Conservation (phyloP, 1,140 invertebrate species). For the Orchesella cincta region DNA sequence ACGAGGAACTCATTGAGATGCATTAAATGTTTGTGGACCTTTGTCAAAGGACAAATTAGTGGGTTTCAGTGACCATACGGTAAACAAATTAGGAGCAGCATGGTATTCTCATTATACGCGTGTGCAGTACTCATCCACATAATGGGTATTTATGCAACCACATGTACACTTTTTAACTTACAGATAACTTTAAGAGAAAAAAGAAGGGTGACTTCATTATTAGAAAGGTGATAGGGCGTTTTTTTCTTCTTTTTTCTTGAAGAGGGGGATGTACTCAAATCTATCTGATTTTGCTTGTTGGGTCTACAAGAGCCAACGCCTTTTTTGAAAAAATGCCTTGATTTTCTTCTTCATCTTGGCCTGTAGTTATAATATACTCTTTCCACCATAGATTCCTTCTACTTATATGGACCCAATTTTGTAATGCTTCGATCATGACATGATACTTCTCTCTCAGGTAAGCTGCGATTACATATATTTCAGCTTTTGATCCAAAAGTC, state of each 20-base stretch:
- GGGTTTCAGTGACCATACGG: constrained; percentile 16
- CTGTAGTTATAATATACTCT: too few species aligned
- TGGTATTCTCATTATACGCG: neutral
- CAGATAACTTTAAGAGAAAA: neutral
- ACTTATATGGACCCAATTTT: too few species aligned
- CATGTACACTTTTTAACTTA: neutral
- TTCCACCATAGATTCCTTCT: too few species aligned
- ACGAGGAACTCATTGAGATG: constrained; percentile 9
- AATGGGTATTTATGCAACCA: neutral
- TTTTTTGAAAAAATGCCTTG: constrained; percentile 19
- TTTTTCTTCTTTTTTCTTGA: constrained; percentile 22
- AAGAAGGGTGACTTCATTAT: constrained; percentile 27
- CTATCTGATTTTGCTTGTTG: constrained; percentile 26
- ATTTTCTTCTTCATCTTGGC: constrained; percentile 8
- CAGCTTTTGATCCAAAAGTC: too few species aligned
- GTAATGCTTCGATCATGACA: too few species aligned
- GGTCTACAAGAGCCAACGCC: constrained; percentile 17
- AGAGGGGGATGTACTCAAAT: constrained; percentile 21
- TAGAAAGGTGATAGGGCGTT: constrained; percentile 29
- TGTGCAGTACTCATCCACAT: neutral
- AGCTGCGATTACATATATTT: too few species aligned
- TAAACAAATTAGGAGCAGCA: constrained; percentile 2
- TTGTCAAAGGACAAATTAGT: constrained; percentile 18
- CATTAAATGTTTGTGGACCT: constrained; percentile 12
- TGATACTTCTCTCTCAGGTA: too few species aligned